A percentile compares a stretch with the other conserved stretches of the same genome.
phyloP scores from a whole-genome alignment of 1,140 invertebrate genomes.

The Dreissena polymorpha region DNA sequence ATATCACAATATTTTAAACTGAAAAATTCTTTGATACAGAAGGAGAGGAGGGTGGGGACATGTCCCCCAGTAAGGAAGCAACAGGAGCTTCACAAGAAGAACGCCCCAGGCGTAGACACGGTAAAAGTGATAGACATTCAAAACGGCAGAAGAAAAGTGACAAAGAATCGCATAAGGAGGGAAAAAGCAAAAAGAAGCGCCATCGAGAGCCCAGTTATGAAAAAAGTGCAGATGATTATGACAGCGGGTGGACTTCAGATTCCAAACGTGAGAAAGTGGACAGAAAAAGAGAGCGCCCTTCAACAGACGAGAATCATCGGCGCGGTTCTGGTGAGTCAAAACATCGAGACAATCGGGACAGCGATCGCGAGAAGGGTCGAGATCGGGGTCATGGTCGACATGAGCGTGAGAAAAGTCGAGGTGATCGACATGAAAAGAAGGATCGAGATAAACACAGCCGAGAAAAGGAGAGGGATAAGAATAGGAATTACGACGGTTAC shows the following conservation, averaged over 20 bases:
- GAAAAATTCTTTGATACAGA: neutral
- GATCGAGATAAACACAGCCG: conserved; percentile 25
- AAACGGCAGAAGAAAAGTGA: conserved; percentile 37
- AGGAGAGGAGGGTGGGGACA: neutral
- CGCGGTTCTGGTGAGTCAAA: conserved; percentile 31
- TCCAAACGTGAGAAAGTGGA: conserved; percentile 38
- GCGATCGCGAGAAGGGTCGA: conserved; percentile 17
- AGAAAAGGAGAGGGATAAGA: conserved; percentile 21
- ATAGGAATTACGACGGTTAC: conserved; percentile 30
- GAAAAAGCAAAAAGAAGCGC: conserved; percentile 40
- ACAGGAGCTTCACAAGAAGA: conserved; percentile 7
- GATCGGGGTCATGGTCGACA: conserved; percentile 5
- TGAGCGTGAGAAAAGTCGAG: conserved; percentile 26
- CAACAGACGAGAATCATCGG: conserved; percentile 24
- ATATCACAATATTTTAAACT: too few relatives aligned
- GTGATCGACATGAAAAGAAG: conserved; percentile 6
- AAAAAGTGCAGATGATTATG: conserved; percentile 47
- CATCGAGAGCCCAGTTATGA: conserved; percentile 45
- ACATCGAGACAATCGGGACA: conserved; percentile 25
- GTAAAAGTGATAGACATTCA: conserved; percentile 35
- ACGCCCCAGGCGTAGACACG: conserved; percentile 15
- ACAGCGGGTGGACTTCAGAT: conserved; percentile 20
- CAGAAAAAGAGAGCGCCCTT: conserved; percentile 35
- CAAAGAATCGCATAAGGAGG: conserved; percentile 38
- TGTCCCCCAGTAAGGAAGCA: neutral